Evolutionary conservation across 2,113 vertebrate species (phyloP).

Genomic region (Oplegnathus fasciatus): DNA sequence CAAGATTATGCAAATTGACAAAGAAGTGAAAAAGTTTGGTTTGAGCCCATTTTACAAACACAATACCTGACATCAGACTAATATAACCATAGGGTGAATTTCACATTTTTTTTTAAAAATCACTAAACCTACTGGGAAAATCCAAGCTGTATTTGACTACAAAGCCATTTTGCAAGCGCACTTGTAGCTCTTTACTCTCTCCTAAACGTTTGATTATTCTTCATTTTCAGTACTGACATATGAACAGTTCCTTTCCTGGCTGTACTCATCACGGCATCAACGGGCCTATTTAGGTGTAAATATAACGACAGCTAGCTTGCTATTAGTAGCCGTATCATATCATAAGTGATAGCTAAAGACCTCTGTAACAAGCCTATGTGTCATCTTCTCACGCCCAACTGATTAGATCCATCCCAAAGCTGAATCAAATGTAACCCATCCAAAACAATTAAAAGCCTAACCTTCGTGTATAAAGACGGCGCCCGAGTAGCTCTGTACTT

Average conservation of each 20-base stretch:
- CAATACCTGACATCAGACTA: conserved; percentile 7
- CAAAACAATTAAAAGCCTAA: conserved; percentile 71
- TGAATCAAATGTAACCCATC: conserved; percentile 60
- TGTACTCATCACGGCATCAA: conserved; percentile 67
- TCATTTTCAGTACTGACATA: conserved; percentile 80
- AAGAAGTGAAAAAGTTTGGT: conserved; percentile 56
- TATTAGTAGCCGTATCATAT: conserved; percentile 68
- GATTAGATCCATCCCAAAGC: conserved; percentile 58
- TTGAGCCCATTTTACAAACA: conserved; percentile 38
- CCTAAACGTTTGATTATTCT: conserved; percentile 61
- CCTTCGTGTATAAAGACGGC: conserved; percentile 51
- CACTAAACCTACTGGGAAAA: neutral
- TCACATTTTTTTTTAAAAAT: conserved; percentile 15
- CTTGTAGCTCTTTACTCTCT: conserved; percentile 56
- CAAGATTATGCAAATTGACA: conserved; percentile 28
- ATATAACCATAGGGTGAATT: conserved; percentile 13
- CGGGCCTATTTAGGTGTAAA: conserved; percentile 81
- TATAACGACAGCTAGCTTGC: conserved; percentile 79
- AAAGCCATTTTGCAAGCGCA: conserved; percentile 49
- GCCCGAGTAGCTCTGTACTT: conserved; percentile 72
- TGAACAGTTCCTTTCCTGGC: conserved; percentile 82
- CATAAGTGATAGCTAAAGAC: conserved; percentile 60
- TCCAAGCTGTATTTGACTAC: conserved; percentile 24
- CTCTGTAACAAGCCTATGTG: conserved; percentile 59
- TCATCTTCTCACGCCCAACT: conserved; percentile 77